A percentile compares a stretch with the other conserved stretches of the same genome.
These are phyloP conservation scores for Platichthys flesus DNA, from an alignment of 2,113 vertebrate genomes.

Conservation along the genomic window DNA sequence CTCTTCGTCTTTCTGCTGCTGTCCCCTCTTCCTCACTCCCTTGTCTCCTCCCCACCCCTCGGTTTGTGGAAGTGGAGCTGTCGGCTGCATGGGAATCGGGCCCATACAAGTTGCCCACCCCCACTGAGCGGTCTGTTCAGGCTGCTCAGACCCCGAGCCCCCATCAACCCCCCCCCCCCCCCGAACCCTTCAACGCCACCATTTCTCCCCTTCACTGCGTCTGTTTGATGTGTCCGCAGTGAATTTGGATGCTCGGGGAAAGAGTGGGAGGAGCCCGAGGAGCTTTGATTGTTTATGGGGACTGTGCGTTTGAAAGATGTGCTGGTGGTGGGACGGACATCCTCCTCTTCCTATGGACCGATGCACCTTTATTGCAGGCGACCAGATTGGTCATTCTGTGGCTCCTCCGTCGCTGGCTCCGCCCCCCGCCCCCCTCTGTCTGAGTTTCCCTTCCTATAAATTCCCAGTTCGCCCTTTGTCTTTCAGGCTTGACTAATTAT, in stretches of 20 bases:
- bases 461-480: slow-evolving; percentile 79
- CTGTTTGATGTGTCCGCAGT: slow-evolving; percentile 76
- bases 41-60: slow-evolving; percentile 65
- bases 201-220: slow-evolving; percentile 73
- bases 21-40: slow-evolving; percentile 69
- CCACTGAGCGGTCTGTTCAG: slow-evolving; percentile 73
- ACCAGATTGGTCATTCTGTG: slow-evolving; percentile 71
- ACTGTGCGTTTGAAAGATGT: slow-evolving; percentile 71
- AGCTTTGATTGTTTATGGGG: slow-evolving; percentile 78
- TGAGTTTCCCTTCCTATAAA: slow-evolving; percentile 75
- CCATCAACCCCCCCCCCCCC: neutral
- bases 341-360: slow-evolving; percentile 69
- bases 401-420: slow-evolving; percentile 53
- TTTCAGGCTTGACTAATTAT: slow-evolving; percentile 86
- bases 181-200: slow-evolving; percentile 30
- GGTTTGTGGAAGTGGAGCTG: slow-evolving; percentile 70
- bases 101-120: slow-evolving; percentile 70
- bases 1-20: slow-evolving; percentile 68
- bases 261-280: slow-evolving; percentile 62
- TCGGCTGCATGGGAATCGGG: slow-evolving; percentile 76
- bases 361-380: slow-evolving; percentile 70
- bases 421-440: slow-evolving; percentile 66
- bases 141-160: slow-evolving; percentile 54
- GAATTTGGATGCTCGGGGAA: slow-evolving; percentile 57
- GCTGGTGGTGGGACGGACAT: slow-evolving; percentile 71